Base-by-base conservation (phyloP, 2,888 invertebrate genomes). In the Lithophane semibrunnea region DNA sequence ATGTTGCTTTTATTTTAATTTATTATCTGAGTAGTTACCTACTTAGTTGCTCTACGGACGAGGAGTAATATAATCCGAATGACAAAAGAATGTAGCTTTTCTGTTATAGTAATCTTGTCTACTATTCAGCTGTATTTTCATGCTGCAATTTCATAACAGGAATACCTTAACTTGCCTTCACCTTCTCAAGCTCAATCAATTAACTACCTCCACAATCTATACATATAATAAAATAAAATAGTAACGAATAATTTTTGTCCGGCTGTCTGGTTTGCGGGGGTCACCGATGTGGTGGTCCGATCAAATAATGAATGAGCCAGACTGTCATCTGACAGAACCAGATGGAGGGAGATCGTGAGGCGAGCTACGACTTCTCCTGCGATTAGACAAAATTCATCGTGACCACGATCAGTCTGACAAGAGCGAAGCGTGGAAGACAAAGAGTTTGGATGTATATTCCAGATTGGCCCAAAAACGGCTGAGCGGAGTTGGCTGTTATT, bases 11-110 rank as follows among this genome's bases (percentile, higher is more conserved):
- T 18, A 37, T 16, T 67, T 52, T 16, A 18, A 54, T 18, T 52
- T n/a, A 42, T n/a, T n/a, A 18, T 16, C 7, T n/a, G 3, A 1
- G 21, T 47, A 16, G 0, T 21, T 70, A 29, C 13, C 12, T 58
- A 58, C 13, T 29, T 29, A 61, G 47, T 7, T 47, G 16, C 29
- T 47, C 4, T 47, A 7, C 2, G 10, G 29, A 61, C 7, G 7
- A 29, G 47, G 16, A 54, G 24, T 44, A 44, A 63, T 71, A 61
- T 71, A 61, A 29, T 71, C 3, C 10, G 12, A 47, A 71, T 44
- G n/a, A 71, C n/a, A 12, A 71, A 63, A 49, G 3, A 44, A 68
- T 49, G 21, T n/a, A 29, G 16, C 24, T 29, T 4, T 29, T 29
- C n/a, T 58, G 29, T 69, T n/a, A 58, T 65, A 52, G 24, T 49